Base-by-base conservation (phyloP, 2,888 invertebrate species). In the Agriotes lineatus region DNA sequence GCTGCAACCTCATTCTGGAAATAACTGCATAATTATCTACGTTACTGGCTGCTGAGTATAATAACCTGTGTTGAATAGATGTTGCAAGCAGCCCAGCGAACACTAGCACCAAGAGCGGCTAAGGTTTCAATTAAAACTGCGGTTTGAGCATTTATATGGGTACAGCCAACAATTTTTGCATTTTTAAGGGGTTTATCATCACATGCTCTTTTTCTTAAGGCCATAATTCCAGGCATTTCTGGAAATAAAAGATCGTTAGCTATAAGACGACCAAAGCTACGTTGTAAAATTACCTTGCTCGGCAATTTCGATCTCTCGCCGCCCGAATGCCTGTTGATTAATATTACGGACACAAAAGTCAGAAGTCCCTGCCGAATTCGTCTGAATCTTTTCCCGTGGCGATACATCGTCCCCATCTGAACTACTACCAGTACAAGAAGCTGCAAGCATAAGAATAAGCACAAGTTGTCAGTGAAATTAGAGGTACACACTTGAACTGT, bases 161-260 rank as follows among this genome's bases (percentile, higher is more conserved):
- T 98, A 85, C 98, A 99, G 30, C 97, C 98, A 56, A 98, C 96
- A 72, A 89, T 88, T 86, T 95, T 96, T 9, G 98, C 98, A 82
- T 97, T 96, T 82, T 95, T 94, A 76, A 99, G 83, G 0, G 98
- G 98, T 80, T 96, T 97, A 80, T 98, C 97, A 62, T 97, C 96
- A 59, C 92, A 90, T 0, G 97, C 97, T 70, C 97, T 87, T 78
- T 95, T 95, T 58, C 97, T 88, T 74, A 99, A 85, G 0, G 97
- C 97, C 92, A 98, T 96, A 69, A 99, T 95, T 0, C 98, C 98
- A 0, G 97, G 97, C 98, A 99, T 99, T 87, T 99, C 98, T 91
- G 80, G 7, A 79, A 79, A 45, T n/a, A n/a, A n/a, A n/a, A n/a
- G n/a, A n/a, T n/a, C n/a, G n/a, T n/a, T n/a, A n/a, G n/a, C n/a